Percentiles rank a stretch among this genome's conserved stretches.
phyloP scores from a whole-genome alignment of 2,888 invertebrate genomes.

The Nematopogon swammerdamellus region DNA sequence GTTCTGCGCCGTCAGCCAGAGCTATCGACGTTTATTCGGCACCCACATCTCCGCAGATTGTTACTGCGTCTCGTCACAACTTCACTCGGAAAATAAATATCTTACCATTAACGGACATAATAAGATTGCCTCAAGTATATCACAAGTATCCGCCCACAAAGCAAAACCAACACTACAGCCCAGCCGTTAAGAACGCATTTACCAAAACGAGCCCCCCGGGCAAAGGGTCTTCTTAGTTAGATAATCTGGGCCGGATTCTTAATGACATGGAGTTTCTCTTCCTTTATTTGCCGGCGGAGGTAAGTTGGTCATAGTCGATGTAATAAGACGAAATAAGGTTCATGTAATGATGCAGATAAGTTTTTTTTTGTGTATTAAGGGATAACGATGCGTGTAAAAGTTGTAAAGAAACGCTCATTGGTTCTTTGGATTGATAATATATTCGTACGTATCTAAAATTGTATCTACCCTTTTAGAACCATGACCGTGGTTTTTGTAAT shows the following conservation, averaged over 20 bases:
- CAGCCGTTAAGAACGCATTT: neutral
- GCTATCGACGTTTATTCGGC: too few species aligned
- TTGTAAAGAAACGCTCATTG: too few species aligned
- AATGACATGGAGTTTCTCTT: neutral
- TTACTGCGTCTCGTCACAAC: neutral
- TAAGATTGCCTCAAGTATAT: neutral
- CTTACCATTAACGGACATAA: neutral
- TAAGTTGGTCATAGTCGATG: neutral
- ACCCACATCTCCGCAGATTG: too few species aligned
- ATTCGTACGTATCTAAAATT: too few species aligned
- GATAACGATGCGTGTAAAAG: too few species aligned
- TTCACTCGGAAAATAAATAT: neutral
- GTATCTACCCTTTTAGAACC: too few species aligned
- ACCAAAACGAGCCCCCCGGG: neutral
- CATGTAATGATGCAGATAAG: too few species aligned
- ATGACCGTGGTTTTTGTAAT: too few species aligned
- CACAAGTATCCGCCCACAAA: neutral
- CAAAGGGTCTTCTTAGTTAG: neutral
- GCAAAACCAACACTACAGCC: neutral
- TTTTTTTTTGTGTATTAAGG: too few species aligned
- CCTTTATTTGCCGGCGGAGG: neutral
- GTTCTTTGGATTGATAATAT: too few species aligned
- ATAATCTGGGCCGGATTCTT: neutral
- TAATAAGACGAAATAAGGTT: too few species aligned
- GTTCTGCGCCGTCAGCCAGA: too few species aligned